A percentile compares a stretch with the other conserved stretches of the same genome.
These are phyloP conservation scores for Paramormyrops kingsleyae DNA, from an alignment of 2,113 vertebrate species.

Conservation along the genomic window DNA sequence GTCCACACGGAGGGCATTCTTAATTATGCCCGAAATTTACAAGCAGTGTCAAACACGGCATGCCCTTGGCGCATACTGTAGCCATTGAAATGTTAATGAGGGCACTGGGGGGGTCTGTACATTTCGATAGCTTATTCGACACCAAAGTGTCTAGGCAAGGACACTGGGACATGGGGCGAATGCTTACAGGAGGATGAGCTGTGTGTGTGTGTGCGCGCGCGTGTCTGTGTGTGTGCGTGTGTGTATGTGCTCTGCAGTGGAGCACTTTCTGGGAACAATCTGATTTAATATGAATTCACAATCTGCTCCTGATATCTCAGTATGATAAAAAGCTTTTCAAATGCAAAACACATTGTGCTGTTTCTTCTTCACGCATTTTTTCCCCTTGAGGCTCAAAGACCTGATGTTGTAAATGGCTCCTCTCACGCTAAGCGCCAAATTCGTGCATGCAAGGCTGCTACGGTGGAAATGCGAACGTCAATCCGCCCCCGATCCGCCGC, in stretches of 20 bases:
- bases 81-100: conserved; percentile 44
- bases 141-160: background rate
- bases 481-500: background rate
- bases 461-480: background rate
- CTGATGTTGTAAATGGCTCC: background rate
- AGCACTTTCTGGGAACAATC: background rate
- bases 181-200: background rate
- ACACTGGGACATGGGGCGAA: conserved; percentile 13
- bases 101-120: conserved; percentile 39
- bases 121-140: conserved; percentile 30
- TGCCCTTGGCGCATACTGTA: background rate
- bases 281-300: conserved; percentile 1
- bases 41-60: background rate
- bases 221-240: background rate
- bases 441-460: background rate
- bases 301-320: background rate
- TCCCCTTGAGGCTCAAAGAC: background rate
- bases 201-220: background rate
- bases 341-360: background rate
- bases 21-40: conserved; percentile 6
- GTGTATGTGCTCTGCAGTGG: background rate
- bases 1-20: background rate
- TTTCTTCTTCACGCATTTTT: background rate
- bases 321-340: background rate
- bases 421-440: background rate